Percentiles rank a stretch among this genome's conserved stretches.
phyloP scores from a whole-genome alignment of 2,113 vertebrate genomes.

The Poecilia latipinna region DNA sequence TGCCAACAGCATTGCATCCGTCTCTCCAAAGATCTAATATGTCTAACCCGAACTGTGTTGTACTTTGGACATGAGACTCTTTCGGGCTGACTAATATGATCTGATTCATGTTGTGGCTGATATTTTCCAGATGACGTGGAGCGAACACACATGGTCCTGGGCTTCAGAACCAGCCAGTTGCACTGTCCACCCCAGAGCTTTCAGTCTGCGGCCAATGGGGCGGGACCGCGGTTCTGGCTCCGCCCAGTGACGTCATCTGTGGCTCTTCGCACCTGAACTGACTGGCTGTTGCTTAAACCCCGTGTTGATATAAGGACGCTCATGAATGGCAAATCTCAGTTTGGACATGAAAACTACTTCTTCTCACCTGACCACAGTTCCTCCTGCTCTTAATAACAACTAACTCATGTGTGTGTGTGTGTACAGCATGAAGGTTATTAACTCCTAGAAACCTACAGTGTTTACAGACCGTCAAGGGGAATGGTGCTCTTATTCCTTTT shows the following conservation, averaged over 20 bases:
- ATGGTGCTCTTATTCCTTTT: constrained; percentile 26
- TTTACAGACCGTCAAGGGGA: constrained; percentile 27
- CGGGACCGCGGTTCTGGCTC: constrained; percentile 65
- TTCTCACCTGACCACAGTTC: constrained; percentile 28
- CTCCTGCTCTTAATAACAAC: constrained; percentile 3
- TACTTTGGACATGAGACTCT: background rate
- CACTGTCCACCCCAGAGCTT: constrained; percentile 72
- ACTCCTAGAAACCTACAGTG: background rate
- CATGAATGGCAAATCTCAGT: constrained; percentile 21
- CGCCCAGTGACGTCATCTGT: constrained; percentile 62
- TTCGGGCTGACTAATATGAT: constrained; percentile 21
- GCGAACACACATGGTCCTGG: constrained; percentile 58
- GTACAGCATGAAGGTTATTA: background rate
- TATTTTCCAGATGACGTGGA: constrained; percentile 77
- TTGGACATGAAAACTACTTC: constrained; percentile 14
- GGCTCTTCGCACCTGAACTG: constrained; percentile 65
- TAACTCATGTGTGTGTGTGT: background rate
- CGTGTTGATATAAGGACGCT: constrained; percentile 24
- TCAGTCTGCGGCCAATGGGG: constrained; percentile 61
- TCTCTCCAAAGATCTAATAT: background rate
- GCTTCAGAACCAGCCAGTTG: constrained; percentile 67
- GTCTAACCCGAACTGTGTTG: background rate
- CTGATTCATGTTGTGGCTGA: constrained; percentile 43
- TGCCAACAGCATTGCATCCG: background rate
- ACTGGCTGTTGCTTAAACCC: constrained; percentile 14